Conservation (phyloP, 2,113 vertebrate species). For the Isichthys henryi region DNA sequence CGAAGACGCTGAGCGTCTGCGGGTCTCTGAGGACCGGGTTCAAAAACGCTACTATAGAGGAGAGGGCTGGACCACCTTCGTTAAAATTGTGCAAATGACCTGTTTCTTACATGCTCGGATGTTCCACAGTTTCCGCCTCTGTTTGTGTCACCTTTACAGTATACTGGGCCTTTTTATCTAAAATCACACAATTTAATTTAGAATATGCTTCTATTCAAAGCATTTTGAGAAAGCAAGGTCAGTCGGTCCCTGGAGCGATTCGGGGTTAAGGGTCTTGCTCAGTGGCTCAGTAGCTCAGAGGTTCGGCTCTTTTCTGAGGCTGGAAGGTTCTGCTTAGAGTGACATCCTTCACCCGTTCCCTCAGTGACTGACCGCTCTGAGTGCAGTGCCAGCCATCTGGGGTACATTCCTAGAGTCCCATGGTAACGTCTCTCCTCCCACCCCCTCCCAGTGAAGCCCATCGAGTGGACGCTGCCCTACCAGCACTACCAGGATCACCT, state of each 20-base stretch:
- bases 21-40: background rate
- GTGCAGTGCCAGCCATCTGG: background rate
- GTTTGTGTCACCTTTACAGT: background rate
- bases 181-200: background rate
- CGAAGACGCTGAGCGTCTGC: background rate
- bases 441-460: constrained; percentile 56
- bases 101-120: background rate
- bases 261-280: background rate
- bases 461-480: constrained; percentile 69
- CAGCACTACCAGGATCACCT: constrained; percentile 68
- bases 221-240: background rate
- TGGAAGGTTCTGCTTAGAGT: background rate
- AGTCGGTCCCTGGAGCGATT: background rate
- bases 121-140: background rate
- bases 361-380: background rate
- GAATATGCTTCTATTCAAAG: background rate
- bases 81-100: background rate
- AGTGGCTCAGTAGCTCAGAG: background rate
- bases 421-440: background rate
- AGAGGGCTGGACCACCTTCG: background rate
- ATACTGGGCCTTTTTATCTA: background rate
- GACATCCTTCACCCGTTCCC: background rate
- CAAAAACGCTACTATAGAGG: background rate
- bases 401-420: background rate
- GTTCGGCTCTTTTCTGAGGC: background rate